Evolutionary conservation across 2,888 invertebrate genomes (phyloP), one percentile per base, ranked within the genome.

Genomic region (Baccha elongata): DNA sequence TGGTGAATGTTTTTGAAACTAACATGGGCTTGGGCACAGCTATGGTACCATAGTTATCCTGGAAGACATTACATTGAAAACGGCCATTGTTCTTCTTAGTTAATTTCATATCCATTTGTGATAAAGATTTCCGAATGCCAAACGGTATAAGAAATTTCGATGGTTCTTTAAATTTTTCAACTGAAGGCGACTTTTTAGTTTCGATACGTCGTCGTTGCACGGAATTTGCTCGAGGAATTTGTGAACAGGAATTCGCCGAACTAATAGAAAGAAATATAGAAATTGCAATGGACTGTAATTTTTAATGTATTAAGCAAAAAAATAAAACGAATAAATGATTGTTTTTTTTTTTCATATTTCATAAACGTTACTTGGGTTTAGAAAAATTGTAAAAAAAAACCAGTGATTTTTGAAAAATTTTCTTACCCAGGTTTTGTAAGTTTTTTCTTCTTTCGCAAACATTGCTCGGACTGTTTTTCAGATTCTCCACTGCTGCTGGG

Each of bases 41-140:
- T 1, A 72, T 21, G 1, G 10, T 42, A 8, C 4, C 32, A 29
- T 48, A 75, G 6, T 6, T 26, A 1, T 74, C 42, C 21, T 74
- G 35, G 15, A 69, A 46, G 2, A 11, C 1, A 10, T 15, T 21
- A 10, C 42, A 13, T 7, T 26, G 21, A 11, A 32, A 72, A 1
- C 48, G 55, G 0, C 15, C 15, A 8, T 68, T 60, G 29, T 2
- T 52, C 2, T 44, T 58, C 13, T 48, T 75, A 7, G 86, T 85
- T 13, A 87, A 87, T 67, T 87, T 88, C 26, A 90, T 87, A 65
- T 90, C 90, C 87, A 89, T 89, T 84, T 89, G 89, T 0, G 90
- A 89, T 0, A 87, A 67, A 0, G 90, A 89, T 46, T 89, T 90
- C 11, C 88, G 85, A 4, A 87, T 85, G 0, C 85, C 87, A 62